Evolutionary conservation across 2,113 vertebrate genomes (phyloP).

Genomic region (Acrocephalus arundinaceus): DNA sequence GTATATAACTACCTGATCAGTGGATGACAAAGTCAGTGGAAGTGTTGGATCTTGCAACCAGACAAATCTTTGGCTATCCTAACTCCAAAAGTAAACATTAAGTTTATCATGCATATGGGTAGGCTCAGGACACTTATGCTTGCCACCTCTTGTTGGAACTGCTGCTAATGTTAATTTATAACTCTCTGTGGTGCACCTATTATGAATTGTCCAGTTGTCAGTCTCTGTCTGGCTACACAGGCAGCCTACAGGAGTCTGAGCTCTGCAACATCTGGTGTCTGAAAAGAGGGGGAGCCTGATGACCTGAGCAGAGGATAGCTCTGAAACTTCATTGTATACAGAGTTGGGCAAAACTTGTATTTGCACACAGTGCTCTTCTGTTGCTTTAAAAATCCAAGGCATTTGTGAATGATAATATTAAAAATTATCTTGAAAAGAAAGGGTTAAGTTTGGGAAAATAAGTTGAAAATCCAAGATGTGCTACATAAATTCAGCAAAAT

Average conservation of each 20-base stretch:
- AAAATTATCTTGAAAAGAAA: background rate
- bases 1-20: background rate
- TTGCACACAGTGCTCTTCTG: background rate
- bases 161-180: background rate
- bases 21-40: background rate
- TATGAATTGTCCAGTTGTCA: background rate
- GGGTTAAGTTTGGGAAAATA: background rate
- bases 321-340: background rate
- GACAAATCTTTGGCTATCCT: background rate
- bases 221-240: background rate
- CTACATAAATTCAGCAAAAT: background rate
- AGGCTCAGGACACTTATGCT: background rate
- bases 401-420: background rate
- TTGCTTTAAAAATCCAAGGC: background rate
- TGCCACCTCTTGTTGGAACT: background rate
- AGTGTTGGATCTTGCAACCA: background rate
- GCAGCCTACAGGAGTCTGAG: background rate
- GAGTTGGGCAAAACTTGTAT: background rate
- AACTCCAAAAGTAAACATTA: background rate
- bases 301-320: background rate
- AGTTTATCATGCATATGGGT: background rate
- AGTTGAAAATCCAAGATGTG: background rate
- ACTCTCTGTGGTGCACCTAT: background rate
- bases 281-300: background rate
- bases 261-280: constrained; percentile 4